Conservation (phyloP, 2,888 invertebrate genomes). For the Drepanosiphum platanoidis region DNA sequence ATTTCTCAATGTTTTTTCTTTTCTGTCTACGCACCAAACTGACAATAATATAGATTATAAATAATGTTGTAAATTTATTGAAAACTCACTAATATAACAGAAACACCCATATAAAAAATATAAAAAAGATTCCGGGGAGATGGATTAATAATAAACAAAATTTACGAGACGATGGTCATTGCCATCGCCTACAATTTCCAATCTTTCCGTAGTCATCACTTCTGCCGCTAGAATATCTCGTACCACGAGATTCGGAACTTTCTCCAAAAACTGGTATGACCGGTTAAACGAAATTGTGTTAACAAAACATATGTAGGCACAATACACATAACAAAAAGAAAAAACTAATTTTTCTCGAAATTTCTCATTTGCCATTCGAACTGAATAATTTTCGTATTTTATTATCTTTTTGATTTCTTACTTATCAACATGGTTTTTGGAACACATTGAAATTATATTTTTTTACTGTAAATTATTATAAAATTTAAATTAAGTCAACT, state of each 20-base stretch:
- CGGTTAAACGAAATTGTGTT: constrained; percentile 46
- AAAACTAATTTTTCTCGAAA: constrained; percentile 26
- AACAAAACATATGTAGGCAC: not conserved
- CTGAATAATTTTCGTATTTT: not conserved
- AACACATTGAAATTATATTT: not conserved
- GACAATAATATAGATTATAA: too few relatives aligned
- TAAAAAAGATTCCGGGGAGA: too few relatives aligned
- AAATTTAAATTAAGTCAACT: not conserved
- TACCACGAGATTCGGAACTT: constrained; percentile 36
- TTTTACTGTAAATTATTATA: not conserved
- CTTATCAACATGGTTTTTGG: not conserved
- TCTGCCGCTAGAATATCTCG: not conserved
- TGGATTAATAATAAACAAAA: not conserved
- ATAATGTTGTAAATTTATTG: not conserved
- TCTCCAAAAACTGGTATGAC: constrained; percentile 58
- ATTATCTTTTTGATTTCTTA: not conserved
- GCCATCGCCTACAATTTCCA: not conserved
- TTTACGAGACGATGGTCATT: not conserved
- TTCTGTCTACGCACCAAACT: too few relatives aligned
- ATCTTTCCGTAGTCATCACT: not conserved
- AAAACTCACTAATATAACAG: not conserved
- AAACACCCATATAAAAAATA: not conserved
- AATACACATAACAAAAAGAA: not conserved
- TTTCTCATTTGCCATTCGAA: not conserved
- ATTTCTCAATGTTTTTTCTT: too few relatives aligned